phyloP scores from a whole-genome alignment of 2,113 vertebrate species.

The Diadophis punctatus region DNA sequence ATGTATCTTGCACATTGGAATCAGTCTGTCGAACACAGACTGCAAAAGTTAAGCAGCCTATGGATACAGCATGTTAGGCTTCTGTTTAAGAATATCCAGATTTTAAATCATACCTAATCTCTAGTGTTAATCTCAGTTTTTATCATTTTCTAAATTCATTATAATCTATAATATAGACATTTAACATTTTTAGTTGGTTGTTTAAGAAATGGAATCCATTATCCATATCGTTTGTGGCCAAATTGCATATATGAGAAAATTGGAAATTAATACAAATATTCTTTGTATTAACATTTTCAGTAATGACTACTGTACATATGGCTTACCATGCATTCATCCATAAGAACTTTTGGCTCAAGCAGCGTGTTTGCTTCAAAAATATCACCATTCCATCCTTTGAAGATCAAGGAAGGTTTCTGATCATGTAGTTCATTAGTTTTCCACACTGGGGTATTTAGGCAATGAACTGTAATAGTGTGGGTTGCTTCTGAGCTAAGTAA shows the following conservation, averaged over 20 bases:
- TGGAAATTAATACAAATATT: slow-evolving; percentile 1
- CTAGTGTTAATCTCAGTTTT: background rate
- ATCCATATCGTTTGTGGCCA: background rate
- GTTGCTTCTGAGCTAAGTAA: slow-evolving; percentile 89
- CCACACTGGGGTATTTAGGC: slow-evolving; percentile 72
- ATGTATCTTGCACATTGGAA: background rate
- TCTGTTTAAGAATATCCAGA: background rate
- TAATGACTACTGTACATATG: slow-evolving; percentile 3
- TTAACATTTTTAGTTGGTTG: background rate
- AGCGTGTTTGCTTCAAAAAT: slow-evolving; percentile 80
- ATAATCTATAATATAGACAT: background rate
- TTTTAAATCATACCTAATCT: background rate
- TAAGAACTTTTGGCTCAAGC: slow-evolving; percentile 82
- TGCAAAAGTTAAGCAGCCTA: background rate
- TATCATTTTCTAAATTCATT: background rate
- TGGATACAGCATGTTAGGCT: background rate
- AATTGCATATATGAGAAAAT: background rate
- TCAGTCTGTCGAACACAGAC: background rate
- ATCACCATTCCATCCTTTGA: slow-evolving; percentile 92
- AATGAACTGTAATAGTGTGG: slow-evolving; percentile 87
- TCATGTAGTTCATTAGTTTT: slow-evolving; percentile 49
- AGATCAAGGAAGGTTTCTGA: slow-evolving; percentile 67
- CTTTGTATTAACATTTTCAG: background rate
- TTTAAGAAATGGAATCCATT: background rate
- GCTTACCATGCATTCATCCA: slow-evolving; percentile 90